Conservation (phyloP, 1,140 invertebrate genomes). For the Drosophila serrata region DNA sequence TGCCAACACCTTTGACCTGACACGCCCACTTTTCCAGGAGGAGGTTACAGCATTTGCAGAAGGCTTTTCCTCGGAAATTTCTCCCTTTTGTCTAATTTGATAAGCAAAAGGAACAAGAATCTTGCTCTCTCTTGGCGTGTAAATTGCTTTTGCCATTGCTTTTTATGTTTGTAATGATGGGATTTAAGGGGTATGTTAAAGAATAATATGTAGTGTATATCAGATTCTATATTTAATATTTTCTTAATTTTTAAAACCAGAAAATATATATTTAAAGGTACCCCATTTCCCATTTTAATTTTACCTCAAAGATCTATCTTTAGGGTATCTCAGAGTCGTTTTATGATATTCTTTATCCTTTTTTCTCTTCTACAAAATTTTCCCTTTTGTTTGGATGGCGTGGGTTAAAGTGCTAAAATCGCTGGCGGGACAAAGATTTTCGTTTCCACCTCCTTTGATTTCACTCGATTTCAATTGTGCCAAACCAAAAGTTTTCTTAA, state of each 20-base stretch:
- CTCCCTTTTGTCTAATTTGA: constrained; percentile 78
- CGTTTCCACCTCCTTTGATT: constrained; percentile 33
- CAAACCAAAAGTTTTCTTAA: constrained; percentile 68
- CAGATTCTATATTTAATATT: not conserved
- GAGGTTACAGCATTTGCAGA: constrained; percentile 22
- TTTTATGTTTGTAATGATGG: not conserved
- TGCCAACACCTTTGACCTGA: constrained; percentile 71
- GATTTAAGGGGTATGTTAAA: not conserved
- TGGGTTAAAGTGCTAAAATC: constrained; percentile 59
- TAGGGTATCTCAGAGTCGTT: not conserved
- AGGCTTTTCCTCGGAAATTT: constrained; percentile 43
- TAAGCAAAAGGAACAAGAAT: constrained; percentile 51
- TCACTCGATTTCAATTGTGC: constrained; percentile 63
- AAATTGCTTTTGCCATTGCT: constrained; percentile 48
- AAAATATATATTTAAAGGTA: too few species aligned
- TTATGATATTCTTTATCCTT: not conserved
- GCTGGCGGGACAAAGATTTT: constrained; percentile 38
- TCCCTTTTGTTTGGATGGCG: constrained; percentile 38
- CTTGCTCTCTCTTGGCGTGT: constrained; percentile 51
- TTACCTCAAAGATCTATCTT: not conserved
- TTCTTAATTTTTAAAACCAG: not conserved
- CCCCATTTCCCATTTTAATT: not conserved
- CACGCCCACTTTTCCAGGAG: not conserved
- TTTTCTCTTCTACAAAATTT: not conserved
- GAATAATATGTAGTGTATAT: not conserved